A percentile compares a stretch with the other conserved stretches of the same genome.
Evolutionary conservation across 2,797 vertebrate genomes (phyloP).

Genomic region (Hyperoplus immaculatus): DNA sequence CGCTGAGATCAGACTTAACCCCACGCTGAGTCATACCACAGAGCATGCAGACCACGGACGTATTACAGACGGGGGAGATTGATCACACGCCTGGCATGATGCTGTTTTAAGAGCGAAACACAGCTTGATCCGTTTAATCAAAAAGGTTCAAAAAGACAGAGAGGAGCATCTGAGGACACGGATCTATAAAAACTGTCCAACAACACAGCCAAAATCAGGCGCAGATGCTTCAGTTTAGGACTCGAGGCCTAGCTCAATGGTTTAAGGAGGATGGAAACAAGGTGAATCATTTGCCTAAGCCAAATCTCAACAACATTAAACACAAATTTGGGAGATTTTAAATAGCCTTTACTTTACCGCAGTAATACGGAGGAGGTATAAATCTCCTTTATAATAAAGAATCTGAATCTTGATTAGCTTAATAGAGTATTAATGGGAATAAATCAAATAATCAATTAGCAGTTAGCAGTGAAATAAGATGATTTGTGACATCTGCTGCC

Average conservation of each 20-base stretch:
- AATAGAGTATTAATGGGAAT: too few relatives aligned
- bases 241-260: not conserved
- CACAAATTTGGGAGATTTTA: not conserved
- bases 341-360: too few relatives aligned
- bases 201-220: not conserved
- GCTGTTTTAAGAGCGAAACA: slow-evolving; percentile 34
- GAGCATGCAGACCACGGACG: slow-evolving; percentile 32
- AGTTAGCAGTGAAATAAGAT: too few relatives aligned
- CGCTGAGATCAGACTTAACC: slow-evolving; percentile 67
- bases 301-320: not conserved
- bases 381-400: too few relatives aligned
- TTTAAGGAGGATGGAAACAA: not conserved
- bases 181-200: not conserved
- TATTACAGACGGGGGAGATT: slow-evolving; percentile 49
- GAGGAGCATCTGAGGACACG: slow-evolving; percentile 27
- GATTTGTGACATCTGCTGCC: not conserved
- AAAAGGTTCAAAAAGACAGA: slow-evolving; percentile 47
- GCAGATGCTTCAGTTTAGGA: not conserved
- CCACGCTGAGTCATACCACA: slow-evolving; percentile 52
- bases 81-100: slow-evolving; percentile 57
- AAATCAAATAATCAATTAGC: too few relatives aligned
- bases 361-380: too few relatives aligned
- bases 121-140: slow-evolving; percentile 57
- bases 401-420: too few relatives aligned
- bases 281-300: not conserved